Conservation (phyloP, 2,888 invertebrate species). For the Sympetrum striolatum region DNA sequence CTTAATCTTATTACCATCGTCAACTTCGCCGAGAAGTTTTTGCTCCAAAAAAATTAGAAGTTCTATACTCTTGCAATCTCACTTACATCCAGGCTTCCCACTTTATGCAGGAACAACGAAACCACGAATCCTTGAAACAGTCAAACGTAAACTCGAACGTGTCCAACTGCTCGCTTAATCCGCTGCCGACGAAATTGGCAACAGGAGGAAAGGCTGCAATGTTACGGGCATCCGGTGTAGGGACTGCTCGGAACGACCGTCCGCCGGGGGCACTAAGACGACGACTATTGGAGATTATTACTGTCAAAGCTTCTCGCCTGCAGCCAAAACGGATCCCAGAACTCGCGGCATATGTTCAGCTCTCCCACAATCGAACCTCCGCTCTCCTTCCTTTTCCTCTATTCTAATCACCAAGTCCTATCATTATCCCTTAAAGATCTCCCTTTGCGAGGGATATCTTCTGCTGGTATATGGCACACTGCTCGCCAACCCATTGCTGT, state of each 20-base stretch:
- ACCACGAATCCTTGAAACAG: not conserved
- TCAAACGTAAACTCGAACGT: not conserved
- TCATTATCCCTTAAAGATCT: not conserved
- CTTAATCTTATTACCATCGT: not conserved
- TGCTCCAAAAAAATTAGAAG: not conserved
- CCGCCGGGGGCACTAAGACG: slow-evolving; percentile 7
- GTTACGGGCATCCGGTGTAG: not conserved
- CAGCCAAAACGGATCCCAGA: not conserved
- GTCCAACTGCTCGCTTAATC: not conserved
- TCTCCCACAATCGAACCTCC: not conserved
- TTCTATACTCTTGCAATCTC: not conserved
- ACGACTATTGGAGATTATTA: slow-evolving; percentile 12
- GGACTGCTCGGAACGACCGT: not conserved
- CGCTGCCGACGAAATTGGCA: not conserved
- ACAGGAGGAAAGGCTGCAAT: not conserved
- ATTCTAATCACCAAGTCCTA: not conserved
- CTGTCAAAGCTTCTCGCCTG: not conserved
- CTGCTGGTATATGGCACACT: not conserved
- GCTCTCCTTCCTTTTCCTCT: not conserved
- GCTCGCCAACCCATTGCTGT: not conserved
- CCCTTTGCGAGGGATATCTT: not conserved
- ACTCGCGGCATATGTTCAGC: not conserved
- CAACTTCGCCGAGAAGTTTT: not conserved
- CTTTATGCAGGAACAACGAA: not conserved
- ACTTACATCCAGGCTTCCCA: not conserved